A percentile compares a stretch with the other conserved stretches of the same genome.
These are phyloP conservation scores for Premnoplex brunnescens DNA, from an alignment of 2,797 vertebrate species.

Conservation along the genomic window DNA sequence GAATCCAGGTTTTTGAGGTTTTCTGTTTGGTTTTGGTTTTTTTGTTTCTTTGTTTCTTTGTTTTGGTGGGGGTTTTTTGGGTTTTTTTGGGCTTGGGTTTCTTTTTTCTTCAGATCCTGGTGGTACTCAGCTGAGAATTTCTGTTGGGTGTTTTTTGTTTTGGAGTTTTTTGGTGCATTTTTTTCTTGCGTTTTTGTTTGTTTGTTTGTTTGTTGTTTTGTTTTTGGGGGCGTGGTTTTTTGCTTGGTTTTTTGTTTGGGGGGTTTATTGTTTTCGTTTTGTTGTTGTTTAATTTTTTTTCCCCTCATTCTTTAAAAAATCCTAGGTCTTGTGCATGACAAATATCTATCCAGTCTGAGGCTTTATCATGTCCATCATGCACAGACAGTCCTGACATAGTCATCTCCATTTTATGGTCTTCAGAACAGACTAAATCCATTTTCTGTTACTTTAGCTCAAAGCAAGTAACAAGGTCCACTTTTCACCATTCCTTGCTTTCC, in stretches of 20 bases:
- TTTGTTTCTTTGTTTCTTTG: no score
- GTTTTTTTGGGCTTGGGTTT: not conserved
- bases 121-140: not conserved
- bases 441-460: not conserved
- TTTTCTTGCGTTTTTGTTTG: no score
- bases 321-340: not conserved
- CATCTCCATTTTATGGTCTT: not conserved
- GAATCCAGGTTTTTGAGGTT: not conserved
- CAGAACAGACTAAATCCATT: not conserved
- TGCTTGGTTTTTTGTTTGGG: accelerated
- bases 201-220: not conserved
- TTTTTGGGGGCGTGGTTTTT: not conserved
- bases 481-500: not conserved
- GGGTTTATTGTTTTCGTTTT: no score
- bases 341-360: not conserved
- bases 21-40: not conserved
- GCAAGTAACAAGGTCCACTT: not conserved
- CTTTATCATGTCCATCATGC: not conserved
- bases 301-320: not conserved
- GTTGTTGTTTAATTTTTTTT: accelerated
- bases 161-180: no score
- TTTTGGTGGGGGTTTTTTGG: no score
- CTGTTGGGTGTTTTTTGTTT: not conserved
- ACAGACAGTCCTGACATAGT: not conserved
- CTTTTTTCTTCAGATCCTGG: not conserved